phyloP scores from a whole-genome alignment of 23 tunicate species.

The Halocynthia aurantium region DNA sequence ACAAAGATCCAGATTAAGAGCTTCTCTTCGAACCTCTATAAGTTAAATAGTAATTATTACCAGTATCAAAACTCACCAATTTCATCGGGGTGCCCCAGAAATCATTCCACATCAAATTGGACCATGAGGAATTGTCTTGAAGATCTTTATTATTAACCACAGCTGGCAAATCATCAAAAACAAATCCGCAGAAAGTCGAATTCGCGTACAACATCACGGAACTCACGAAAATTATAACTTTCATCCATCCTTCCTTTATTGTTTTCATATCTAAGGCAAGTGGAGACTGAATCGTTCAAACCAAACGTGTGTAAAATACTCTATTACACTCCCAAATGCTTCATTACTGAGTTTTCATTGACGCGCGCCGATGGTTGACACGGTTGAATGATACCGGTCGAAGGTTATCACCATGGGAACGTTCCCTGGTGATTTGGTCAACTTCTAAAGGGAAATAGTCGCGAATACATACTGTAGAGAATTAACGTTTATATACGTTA shows the following conservation, averaged over 20 bases:
- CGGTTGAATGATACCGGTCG: no score
- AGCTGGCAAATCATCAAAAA: slow-evolving; percentile 85
- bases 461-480: no score
- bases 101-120: slow-evolving; percentile 72
- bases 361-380: no score
- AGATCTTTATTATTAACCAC: slow-evolving; percentile 75
- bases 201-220: slow-evolving; percentile 3
- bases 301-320: no score
- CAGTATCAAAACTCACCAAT: slow-evolving; percentile 16
- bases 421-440: no score
- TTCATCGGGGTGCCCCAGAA: slow-evolving; percentile 91
- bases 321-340: no score
- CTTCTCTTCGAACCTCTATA: background rate
- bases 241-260: background rate
- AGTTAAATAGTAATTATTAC: background rate
- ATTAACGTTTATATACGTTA: no score
- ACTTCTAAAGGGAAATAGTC: no score
- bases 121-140: slow-evolving; percentile 23
- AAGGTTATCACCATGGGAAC: no score
- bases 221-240: background rate
- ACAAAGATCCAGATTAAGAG: background rate
- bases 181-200: slow-evolving; percentile 39
- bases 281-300: no score
- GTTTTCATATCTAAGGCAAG: background rate
- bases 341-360: no score